phyloP scores from a whole-genome alignment of 2,113 vertebrate genomes.

The Actinemys pallida region DNA sequence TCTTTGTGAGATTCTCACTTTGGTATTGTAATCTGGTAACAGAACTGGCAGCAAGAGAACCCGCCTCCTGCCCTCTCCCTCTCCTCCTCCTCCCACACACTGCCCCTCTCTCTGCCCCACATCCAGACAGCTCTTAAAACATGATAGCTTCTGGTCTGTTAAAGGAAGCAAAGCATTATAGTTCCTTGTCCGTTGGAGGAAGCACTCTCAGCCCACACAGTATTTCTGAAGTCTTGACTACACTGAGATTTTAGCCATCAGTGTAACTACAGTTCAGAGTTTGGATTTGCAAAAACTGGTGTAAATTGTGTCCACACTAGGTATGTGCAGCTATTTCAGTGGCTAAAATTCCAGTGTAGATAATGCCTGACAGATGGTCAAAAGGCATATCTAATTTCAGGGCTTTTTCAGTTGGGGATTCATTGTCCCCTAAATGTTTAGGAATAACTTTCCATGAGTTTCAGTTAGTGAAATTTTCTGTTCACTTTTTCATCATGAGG shows the following conservation, averaged over 20 bases:
- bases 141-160: not conserved
- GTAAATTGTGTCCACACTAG: fast-evolving
- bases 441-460: not conserved
- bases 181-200: not conserved
- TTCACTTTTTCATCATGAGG: not conserved
- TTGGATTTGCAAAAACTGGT: not conserved
- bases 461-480: not conserved
- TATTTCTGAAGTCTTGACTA: not conserved
- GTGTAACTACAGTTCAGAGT: not conserved
- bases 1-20: not conserved
- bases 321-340: not conserved
- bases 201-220: not conserved
- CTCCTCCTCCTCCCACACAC: not conserved
- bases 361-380: not conserved
- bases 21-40: not conserved
- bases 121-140: not conserved
- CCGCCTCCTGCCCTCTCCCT: not conserved
- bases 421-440: not conserved
- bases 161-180: not conserved
- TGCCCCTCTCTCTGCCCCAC: not conserved
- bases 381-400: not conserved
- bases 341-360: not conserved
- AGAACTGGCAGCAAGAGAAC: not conserved
- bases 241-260: not conserved
- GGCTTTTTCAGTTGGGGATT: not conserved